Base-by-base conservation (phyloP, 2,113 vertebrate species). In the Pantherophis guttatus region DNA sequence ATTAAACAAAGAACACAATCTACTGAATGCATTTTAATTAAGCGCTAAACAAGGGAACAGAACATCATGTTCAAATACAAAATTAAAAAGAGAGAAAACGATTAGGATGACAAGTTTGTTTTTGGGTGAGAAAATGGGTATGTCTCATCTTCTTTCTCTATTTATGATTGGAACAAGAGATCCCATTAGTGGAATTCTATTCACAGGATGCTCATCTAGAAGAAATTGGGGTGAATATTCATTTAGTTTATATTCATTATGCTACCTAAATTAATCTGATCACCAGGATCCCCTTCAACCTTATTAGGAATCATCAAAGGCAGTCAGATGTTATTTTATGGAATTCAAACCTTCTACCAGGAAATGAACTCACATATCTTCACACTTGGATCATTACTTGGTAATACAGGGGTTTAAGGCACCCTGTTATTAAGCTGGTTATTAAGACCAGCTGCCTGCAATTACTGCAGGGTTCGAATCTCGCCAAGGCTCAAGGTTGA, bases 1-100 rank as follows among this genome's bases (percentile, higher is more conserved):
- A 93, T 54, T 92, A 93, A 90, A 93, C 93, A 93, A 58, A 2
- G 94, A 48, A 95, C 91, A 93, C 92, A 65, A 88, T 70, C 58
- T 33, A 88, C 21, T 70, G 21, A 59, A 33, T 50, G 54, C 29
- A 70, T 33, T 65, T 88, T n/a, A 88, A 65, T 24, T 54, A 33
- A 33, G 21, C 11, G 1, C 91, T 88, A 65, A n/a, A 26, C 86
- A 87, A 62, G 48, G 29, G 44, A 81, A 81, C 75, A 81, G 75
- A 81, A 44, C 75, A 44, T 81, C 3, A 86, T 95, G 85, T 92
- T 93, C 93, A n/a, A 59, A 23, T 62, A 52, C 0, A 86, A 89
- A 90, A 29, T 11, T 57, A 17, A 55, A 57, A 33, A 81, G 17
- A 39, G 33, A 81, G 8, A 81, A 21, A 75, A 75, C 13, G 8